Percentiles rank a stretch among this genome's conserved stretches.
Evolutionary conservation across 2,888 invertebrate species (phyloP).

Genomic region (Cotesia congregata): DNA sequence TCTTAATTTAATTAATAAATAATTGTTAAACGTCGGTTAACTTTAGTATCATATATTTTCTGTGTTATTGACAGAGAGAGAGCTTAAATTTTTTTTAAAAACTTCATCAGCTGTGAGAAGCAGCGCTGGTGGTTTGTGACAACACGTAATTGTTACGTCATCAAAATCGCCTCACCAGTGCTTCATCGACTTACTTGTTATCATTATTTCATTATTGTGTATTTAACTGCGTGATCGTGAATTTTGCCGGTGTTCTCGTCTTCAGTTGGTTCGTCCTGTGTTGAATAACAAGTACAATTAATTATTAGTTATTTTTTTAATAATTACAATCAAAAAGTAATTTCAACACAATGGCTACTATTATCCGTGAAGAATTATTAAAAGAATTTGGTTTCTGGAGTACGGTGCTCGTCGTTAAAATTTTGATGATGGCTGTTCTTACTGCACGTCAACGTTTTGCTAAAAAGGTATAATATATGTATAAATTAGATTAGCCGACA

Average conservation of each 20-base stretch:
- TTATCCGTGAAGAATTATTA: conserved; percentile 47
- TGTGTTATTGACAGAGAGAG: no score
- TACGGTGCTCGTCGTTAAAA: conserved; percentile 56
- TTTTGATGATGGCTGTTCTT: conserved; percentile 52
- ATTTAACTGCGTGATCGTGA: background rate
- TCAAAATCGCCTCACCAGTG: no score
- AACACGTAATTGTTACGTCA: no score
- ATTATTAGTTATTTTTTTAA: background rate
- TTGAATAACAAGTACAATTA: background rate
- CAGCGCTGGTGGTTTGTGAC: no score
- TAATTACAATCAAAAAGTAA: background rate
- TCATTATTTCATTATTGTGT: background rate
- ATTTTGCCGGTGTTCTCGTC: background rate
- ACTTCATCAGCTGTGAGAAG: no score
- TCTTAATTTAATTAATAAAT: no score
- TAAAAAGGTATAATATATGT: conserved; percentile 55
- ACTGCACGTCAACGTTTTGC: conserved; percentile 54
- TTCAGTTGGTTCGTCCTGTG: background rate
- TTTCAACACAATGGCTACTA: conserved; percentile 10
- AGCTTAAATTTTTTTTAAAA: no score
- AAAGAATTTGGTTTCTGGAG: conserved; percentile 60
- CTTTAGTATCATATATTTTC: no score
- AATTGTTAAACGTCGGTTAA: no score
- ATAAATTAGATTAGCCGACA: no score
- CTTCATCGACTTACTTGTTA: background rate